phyloP scores from a whole-genome alignment of 2,888 invertebrate genomes.

The Heteropelma amictum region DNA sequence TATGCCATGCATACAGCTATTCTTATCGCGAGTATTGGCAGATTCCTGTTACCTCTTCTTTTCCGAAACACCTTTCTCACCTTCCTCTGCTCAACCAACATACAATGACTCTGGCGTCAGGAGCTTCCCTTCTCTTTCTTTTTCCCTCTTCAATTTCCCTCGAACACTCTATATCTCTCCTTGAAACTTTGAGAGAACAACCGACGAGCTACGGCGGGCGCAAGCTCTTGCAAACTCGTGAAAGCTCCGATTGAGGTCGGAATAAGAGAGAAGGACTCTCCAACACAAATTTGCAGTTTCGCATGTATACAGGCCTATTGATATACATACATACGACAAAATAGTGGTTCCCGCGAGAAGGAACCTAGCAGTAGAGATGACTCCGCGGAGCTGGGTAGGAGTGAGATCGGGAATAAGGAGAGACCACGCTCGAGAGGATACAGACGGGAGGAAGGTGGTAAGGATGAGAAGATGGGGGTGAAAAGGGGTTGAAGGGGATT shows the following conservation, averaged over 20 bases:
- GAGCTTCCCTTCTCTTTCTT: conserved; percentile 51
- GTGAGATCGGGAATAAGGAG: conserved; percentile 52
- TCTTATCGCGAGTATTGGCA: conserved; percentile 43
- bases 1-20: conserved; percentile 12
- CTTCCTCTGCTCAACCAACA: conserved; percentile 71
- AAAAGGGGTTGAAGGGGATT: conserved; percentile 54
- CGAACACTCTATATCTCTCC: conserved; percentile 38
- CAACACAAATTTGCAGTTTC: conserved; percentile 1
- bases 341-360: conserved; percentile 36
- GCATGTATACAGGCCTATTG: conserved; percentile 3
- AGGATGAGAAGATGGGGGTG: conserved; percentile 32
- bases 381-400: conserved; percentile 38
- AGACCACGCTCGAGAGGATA: conserved; percentile 17
- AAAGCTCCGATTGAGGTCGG: conserved; percentile 53
- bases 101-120: conserved; percentile 70
- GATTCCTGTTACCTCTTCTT: conserved; percentile 28
- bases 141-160: conserved; percentile 1
- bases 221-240: conserved; percentile 36
- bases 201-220: conserved; percentile 38
- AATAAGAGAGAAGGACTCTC: conserved; percentile 39
- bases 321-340: conserved; percentile 17
- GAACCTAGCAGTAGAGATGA: conserved; percentile 13
- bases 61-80: conserved; percentile 15
- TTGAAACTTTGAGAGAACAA: conserved; percentile 67
- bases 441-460: conserved; percentile 7